A percentile compares a stretch with the other conserved stretches of the same genome.
phyloP scores from a whole-genome alignment of 2,797 vertebrate genomes.

The Thunnus albacares region DNA sequence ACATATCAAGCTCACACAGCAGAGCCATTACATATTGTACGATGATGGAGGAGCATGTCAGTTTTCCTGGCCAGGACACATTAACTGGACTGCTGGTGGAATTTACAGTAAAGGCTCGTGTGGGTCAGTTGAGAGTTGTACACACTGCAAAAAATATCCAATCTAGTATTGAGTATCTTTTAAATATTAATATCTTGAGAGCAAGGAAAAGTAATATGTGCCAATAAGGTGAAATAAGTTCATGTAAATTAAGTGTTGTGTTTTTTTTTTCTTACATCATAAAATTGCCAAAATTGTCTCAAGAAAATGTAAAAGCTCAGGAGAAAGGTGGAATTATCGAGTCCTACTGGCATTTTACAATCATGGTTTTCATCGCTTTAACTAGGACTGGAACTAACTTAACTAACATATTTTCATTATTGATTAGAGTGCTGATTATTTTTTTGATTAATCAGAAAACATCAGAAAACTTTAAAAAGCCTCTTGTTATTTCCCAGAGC shows the following conservation, averaged over 20 bases:
- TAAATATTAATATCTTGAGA: background rate
- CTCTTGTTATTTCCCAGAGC: too few species aligned
- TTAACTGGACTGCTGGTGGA: slow-evolving; percentile 72
- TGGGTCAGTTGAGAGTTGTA: slow-evolving; percentile 53
- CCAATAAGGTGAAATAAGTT: background rate
- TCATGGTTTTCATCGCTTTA: background rate
- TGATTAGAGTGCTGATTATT: background rate
- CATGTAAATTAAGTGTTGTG: too few species aligned
- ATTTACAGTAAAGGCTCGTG: slow-evolving; percentile 77
- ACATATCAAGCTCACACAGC: slow-evolving; percentile 38
- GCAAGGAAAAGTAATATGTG: background rate
- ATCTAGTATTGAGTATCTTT: background rate
- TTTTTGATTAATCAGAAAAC: too few species aligned
- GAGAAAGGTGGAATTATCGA: background rate
- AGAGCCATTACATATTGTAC: slow-evolving; percentile 49
- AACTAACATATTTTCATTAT: background rate
- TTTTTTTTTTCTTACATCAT: too few species aligned
- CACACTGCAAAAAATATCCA: slow-evolving; percentile 73
- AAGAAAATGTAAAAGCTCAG: background rate
- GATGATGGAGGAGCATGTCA: slow-evolving; percentile 67
- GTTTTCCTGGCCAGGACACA: slow-evolving; percentile 72
- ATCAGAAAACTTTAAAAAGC: too few species aligned
- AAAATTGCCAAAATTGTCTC: background rate
- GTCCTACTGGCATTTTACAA: background rate
- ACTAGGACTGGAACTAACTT: background rate